These are phyloP conservation scores for Lampris megalopsis DNA, from an alignment of 2,113 vertebrate species.

Conservation along the genomic window DNA sequence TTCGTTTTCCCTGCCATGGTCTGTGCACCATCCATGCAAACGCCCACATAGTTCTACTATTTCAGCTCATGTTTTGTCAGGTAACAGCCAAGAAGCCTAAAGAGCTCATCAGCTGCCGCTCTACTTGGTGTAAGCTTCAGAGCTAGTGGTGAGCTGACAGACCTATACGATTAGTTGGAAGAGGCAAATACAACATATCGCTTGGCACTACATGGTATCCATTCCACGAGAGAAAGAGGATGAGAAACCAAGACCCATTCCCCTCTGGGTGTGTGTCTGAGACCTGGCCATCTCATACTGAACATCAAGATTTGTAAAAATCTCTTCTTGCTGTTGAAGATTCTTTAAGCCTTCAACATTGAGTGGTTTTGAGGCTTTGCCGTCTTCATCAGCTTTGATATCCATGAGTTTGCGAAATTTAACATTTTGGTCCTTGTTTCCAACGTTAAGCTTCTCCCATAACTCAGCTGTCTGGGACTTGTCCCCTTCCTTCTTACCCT, in stretches of 20 bases:
- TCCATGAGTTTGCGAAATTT: conserved; percentile 99
- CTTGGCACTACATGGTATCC: conserved; percentile 88
- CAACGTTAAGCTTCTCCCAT: conserved; percentile 98
- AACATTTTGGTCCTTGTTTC: conserved; percentile 99
- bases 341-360: conserved; percentile 94
- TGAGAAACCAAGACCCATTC: conserved; percentile 97
- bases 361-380: conserved; percentile 83
- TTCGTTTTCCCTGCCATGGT: too few species aligned
- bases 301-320: conserved; percentile 96
- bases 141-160: conserved; percentile 90
- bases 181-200: conserved; percentile 18
- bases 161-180: conserved; percentile 78
- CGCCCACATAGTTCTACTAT: too few species aligned
- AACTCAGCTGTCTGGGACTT: conserved; percentile 97
- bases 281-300: conserved; percentile 99
- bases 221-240: conserved; percentile 96
- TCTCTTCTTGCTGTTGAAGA: conserved; percentile 97
- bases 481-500: conserved; percentile 98
- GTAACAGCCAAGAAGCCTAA: too few species aligned
- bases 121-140: conserved; percentile 87
- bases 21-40: too few species aligned
- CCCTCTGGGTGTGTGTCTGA: conserved; percentile 97
- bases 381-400: conserved; percentile 96
- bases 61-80: too few species aligned
- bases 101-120: too few species aligned